phyloP scores from a whole-genome alignment of 2,797 vertebrate species.

The Enoplosus armatus region DNA sequence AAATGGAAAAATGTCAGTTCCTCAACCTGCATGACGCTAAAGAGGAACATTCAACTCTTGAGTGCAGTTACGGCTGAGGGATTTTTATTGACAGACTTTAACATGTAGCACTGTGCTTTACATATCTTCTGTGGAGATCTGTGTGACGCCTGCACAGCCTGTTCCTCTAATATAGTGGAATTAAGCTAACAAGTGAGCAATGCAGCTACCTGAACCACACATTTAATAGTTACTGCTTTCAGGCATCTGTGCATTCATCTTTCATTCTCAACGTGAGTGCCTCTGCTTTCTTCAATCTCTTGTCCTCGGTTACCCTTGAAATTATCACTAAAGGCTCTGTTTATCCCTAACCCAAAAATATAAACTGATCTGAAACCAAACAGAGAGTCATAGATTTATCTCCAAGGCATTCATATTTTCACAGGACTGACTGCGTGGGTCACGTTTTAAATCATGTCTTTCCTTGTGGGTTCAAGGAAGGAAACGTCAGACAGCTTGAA shows the following conservation, averaged over 20 bases:
- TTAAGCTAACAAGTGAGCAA: neutral
- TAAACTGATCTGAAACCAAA: conserved; percentile 2
- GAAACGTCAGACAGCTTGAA: neutral
- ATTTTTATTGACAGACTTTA: neutral
- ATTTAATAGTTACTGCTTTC: neutral
- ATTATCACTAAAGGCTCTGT: neutral
- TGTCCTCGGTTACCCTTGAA: neutral
- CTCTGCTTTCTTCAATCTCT: neutral
- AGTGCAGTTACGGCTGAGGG: neutral
- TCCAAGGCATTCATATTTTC: neutral
- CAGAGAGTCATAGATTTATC: neutral
- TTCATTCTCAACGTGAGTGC: neutral
- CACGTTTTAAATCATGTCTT: neutral
- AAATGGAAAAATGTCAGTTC: neutral
- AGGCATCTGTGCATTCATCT: neutral
- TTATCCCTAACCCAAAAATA: neutral
- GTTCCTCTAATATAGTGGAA: neutral
- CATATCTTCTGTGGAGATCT: neutral
- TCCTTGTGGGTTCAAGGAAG: neutral
- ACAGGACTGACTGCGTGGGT: neutral
- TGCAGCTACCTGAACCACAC: neutral
- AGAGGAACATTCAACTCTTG: neutral
- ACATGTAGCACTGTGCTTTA: neutral
- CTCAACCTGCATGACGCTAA: neutral
- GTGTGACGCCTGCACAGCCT: neutral